Evolutionary conservation across 2,888 invertebrate species (phyloP).

Genomic region (Anagyrus pseudococci): DNA sequence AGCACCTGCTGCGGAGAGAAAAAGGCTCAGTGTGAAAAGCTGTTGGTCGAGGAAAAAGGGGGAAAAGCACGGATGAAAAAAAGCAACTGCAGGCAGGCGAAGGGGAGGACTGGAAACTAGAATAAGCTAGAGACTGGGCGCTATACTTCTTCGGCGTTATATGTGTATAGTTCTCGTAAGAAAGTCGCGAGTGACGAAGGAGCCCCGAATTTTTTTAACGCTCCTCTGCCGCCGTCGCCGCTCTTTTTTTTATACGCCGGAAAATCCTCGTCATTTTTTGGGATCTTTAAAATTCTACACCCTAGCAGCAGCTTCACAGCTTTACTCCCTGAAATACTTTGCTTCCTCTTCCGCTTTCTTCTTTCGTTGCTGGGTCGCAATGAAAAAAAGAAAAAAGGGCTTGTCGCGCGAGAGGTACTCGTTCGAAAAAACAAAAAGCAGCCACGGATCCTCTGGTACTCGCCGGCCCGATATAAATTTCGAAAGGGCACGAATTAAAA

Average conservation of each 20-base stretch:
- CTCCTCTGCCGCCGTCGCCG: too few relatives aligned
- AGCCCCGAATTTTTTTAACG: neutral
- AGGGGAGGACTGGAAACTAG: too few relatives aligned
- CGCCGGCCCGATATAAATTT: neutral
- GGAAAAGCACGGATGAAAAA: too few relatives aligned
- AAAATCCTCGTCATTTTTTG: neutral
- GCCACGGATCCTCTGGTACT: neutral
- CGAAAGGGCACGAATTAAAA: constrained; percentile 19
- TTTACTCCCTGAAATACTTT: neutral
- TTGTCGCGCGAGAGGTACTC: neutral
- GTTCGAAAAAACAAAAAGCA: neutral
- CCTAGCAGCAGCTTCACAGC: neutral
- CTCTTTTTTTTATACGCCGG: too few relatives aligned
- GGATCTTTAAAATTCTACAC: neutral
- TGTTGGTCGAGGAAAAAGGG: too few relatives aligned
- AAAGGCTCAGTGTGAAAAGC: too few relatives aligned
- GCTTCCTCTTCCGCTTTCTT: too few relatives aligned
- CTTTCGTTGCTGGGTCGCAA: too few relatives aligned
- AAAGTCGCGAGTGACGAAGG: neutral
- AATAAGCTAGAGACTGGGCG: too few relatives aligned
- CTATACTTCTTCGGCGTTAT: neutral
- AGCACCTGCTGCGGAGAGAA: too few relatives aligned
- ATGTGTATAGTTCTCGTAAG: neutral
- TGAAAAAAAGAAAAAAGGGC: constrained; percentile 22
- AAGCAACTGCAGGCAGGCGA: too few relatives aligned